Conservation (phyloP, 1,140 invertebrate species). For the Apocrypta bakeri region DNA sequence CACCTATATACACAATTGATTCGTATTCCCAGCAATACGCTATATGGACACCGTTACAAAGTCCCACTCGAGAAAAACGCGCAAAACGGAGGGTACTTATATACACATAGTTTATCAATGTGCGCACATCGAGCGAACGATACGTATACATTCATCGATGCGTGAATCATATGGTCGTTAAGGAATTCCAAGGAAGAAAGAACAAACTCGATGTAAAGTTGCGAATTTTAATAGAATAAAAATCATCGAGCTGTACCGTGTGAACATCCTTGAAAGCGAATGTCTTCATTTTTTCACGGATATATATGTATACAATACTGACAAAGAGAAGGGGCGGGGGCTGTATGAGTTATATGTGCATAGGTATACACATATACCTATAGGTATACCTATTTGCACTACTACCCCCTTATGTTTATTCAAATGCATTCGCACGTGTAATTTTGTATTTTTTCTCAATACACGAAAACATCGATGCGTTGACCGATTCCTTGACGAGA, state of each 20-base stretch:
- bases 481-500: conserved; percentile 29
- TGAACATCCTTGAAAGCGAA: conserved; percentile 48
- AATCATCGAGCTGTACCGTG: conserved; percentile 10
- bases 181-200: conserved; percentile 34
- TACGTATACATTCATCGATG: neutral
- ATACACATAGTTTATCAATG: conserved; percentile 28
- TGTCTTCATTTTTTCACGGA: conserved; percentile 39
- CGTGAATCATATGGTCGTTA: neutral
- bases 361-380: too few species aligned
- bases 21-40: too few species aligned
- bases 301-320: neutral
- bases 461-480: conserved; percentile 27
- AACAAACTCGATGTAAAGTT: conserved; percentile 17
- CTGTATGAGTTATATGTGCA: neutral
- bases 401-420: conserved; percentile 36
- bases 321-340: conserved; percentile 14
- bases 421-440: conserved; percentile 42
- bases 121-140: conserved; percentile 22
- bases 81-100: neutral
- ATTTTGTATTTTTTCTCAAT: conserved; percentile 25
- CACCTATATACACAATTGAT: too few species aligned
- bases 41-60: too few species aligned
- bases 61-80: neutral
- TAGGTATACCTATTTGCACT: too few species aligned
- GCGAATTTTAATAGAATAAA: conserved; percentile 33